A percentile compares a stretch with the other conserved stretches of the same genome.
phyloP scores from a whole-genome alignment of 2,797 vertebrate species.

The Phrynocephalus vlangalii region DNA sequence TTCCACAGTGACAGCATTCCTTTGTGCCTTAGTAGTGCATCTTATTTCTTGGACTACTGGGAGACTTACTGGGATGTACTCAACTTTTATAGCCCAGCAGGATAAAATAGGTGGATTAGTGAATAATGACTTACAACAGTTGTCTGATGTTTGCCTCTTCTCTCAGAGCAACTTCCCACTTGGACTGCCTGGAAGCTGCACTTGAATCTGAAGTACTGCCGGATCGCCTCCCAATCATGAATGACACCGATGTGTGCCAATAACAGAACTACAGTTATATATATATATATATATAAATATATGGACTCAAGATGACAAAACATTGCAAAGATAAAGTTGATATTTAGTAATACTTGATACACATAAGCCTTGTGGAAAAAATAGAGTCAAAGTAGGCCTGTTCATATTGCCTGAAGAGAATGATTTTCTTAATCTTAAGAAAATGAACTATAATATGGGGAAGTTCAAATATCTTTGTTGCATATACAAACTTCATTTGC shows the following conservation, averaged over 20 bases:
- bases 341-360: constrained; percentile 1
- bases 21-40: background rate
- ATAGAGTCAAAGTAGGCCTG: background rate
- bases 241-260: background rate
- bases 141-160: background rate
- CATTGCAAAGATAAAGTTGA: background rate
- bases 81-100: too few relatives aligned
- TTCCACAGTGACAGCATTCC: background rate
- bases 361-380: background rate
- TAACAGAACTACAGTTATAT: background rate
- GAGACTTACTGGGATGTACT: background rate
- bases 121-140: background rate
- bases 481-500: background rate
- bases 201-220: background rate
- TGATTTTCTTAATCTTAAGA: background rate
- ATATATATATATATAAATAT: background rate
- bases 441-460: background rate
- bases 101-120: too few relatives aligned
- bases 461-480: background rate
- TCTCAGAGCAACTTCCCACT: background rate
- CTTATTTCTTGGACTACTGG: background rate
- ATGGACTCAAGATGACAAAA: background rate
- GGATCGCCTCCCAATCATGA: background rate
- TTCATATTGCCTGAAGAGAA: background rate
- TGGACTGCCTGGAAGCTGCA: background rate